A percentile compares a stretch with the other conserved stretches of the same genome.
Evolutionary conservation across 2,888 invertebrate species (phyloP).

Genomic region (Hylaea fasciaria): DNA sequence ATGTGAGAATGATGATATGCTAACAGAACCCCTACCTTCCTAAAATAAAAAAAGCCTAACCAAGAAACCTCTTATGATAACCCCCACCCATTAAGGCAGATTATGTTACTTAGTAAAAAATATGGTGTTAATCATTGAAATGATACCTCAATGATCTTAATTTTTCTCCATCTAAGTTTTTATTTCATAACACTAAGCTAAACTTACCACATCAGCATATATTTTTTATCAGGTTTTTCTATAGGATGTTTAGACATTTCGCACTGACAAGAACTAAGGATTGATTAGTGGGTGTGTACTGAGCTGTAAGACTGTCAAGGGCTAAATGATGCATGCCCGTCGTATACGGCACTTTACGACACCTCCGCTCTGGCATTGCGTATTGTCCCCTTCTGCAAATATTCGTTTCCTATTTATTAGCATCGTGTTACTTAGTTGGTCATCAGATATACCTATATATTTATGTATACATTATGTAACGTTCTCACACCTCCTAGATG

Average conservation of each 20-base stretch:
- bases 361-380: conserved; percentile 13
- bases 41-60: too few relatives aligned
- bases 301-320: conserved; percentile 32
- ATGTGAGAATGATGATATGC: too few relatives aligned
- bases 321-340: conserved; percentile 39
- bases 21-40: too few relatives aligned
- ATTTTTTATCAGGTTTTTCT: conserved; percentile 52
- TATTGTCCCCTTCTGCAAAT: conserved; percentile 47
- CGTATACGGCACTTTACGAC: conserved; percentile 3
- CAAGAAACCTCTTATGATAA: too few relatives aligned
- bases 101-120: too few relatives aligned
- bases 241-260: conserved; percentile 50
- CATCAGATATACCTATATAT: conserved; percentile 36
- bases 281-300: conserved; percentile 18
- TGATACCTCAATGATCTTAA: too few relatives aligned
- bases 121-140: too few relatives aligned
- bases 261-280: conserved; percentile 1
- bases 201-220: conserved; percentile 62
- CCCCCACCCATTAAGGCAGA: too few relatives aligned
- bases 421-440: conserved; percentile 50
- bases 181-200: background rate
- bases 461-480: conserved; percentile 16
- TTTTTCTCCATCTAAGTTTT: too few relatives aligned
- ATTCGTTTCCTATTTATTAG: conserved; percentile 64
- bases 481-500: too few relatives aligned